Evolutionary conservation across 1,140 invertebrate genomes (phyloP), one percentile per base, ranked within the genome.

Genomic region (Drosophila rhopaloa): DNA sequence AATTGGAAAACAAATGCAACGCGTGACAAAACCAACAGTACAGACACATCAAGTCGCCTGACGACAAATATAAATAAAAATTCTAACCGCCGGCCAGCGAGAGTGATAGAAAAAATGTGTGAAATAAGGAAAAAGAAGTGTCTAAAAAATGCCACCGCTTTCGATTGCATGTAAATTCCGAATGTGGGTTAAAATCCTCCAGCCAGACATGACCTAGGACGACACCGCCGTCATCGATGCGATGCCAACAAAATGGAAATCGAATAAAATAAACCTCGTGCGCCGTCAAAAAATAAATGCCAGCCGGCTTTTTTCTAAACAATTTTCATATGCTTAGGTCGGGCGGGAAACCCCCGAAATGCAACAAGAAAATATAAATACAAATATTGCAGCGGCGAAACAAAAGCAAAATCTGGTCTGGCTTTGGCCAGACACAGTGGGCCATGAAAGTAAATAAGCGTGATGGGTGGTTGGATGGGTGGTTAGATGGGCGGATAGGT

Each of bases 141-240:
- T 65, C 59, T 65, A 54, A 74, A 79, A 54, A 82, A 50, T 16
- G 67, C 13, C 71, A 62, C 55, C 60, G 79, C 79, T 79, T 75
- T 75, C 80, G 76, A 82, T 84, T 71, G 76, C 70, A 75, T 84
- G 63, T 72, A 84, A 84, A 79, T 84, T 48, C 50, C 51, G 66
- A 63, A 83, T 83, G 68, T 82, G 77, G 81, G 81, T 77, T 84
- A 84, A 84, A 79, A 29, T 68, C 67, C 67, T 81, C 43, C 59
- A 67, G 76, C 58, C 62, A 70, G 76, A 77, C 80, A 70, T 88
- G 83, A 86, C 82, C 82, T 86, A 82, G 79, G 81, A 74, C 75
- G 46, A 76, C 13, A n/a, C 56, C 16, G 24, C 6, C 54, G 46
- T 67, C 61, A 51, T 51, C 48, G 48, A 51, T 51, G 48, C 48